phyloP scores from a whole-genome alignment of 2,113 vertebrate genomes.

The Myxocyprinus asiaticus region DNA sequence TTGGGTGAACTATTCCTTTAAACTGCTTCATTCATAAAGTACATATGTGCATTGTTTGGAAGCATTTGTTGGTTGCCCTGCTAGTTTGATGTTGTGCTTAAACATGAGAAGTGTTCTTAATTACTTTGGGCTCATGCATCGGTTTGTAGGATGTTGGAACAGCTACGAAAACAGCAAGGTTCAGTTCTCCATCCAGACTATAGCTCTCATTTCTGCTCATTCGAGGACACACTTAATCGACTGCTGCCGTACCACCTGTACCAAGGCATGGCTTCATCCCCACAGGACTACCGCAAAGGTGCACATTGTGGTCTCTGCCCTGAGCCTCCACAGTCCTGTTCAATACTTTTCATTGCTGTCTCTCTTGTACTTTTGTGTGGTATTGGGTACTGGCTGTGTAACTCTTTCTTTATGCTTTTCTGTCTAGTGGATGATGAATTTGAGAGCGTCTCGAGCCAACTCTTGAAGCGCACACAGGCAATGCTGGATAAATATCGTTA shows the following conservation, averaged over 20 bases:
- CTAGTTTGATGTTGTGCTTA: neutral
- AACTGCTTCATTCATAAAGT: too few species aligned
- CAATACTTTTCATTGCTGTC: neutral
- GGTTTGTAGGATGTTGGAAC: slow-evolving; percentile 86
- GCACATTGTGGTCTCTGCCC: neutral
- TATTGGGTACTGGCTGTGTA: neutral
- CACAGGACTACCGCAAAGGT: slow-evolving; percentile 84
- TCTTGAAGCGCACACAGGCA: slow-evolving; percentile 88
- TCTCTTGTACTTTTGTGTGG: neutral
- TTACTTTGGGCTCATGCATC: neutral
- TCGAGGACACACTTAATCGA: slow-evolving; percentile 84
- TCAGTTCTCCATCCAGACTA: slow-evolving; percentile 90
- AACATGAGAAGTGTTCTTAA: neutral
- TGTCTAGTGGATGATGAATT: slow-evolving; percentile 90
- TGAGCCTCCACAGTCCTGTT: too few species aligned
- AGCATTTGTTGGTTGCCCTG: too few species aligned
- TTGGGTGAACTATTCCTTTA: too few species aligned
- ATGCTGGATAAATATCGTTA: slow-evolving; percentile 95
- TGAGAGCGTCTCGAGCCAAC: slow-evolving; percentile 85
- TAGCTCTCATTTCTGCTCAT: slow-evolving; percentile 83
- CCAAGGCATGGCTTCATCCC: slow-evolving; percentile 86
- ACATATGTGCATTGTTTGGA: too few species aligned
- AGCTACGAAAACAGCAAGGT: slow-evolving; percentile 91
- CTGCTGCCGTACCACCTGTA: slow-evolving; percentile 95
- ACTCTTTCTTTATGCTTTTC: neutral